Evolutionary conservation across 2,113 vertebrate genomes (phyloP), one percentile per base, ranked within the genome.

Genomic region (Cheilinus undulatus): DNA sequence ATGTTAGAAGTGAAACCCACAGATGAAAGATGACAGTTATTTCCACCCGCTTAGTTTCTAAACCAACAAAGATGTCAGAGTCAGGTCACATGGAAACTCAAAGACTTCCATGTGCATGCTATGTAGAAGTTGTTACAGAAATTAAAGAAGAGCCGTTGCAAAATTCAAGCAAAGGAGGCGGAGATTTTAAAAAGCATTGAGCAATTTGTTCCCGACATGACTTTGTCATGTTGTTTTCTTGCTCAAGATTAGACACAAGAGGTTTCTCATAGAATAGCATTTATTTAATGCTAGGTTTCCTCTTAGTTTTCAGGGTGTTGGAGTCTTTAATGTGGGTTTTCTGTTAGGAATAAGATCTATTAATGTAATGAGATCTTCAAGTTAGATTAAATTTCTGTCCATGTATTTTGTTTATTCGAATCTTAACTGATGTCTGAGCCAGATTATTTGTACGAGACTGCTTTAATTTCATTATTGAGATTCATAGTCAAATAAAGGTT

Each of bases 61-160:
- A 17, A 52, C 4, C 7, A 23, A 12, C 3, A 22, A 13, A 22
- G 52, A 59, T 20, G 19, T 43, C 15, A 4, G 3, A 42, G 15
- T 42, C 59, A 54, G 8, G 48, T 32, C 17, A 43, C 4, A 59
- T 58, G 69, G 74, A 67, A 85, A 83, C 40, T 70, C 1, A 4
- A 17, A 38, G 1, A 86, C 70, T 73, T 75, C 77, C 62, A 19
- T 49, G 2, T 27, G 1, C 1, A 64, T 17, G 22, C 34, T 69
- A 73, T 71, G 22, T 65, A 66, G 38, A 0, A 2, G 7, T 56
- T 66, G 38, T 58, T 49, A 46, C 23, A 60, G 40, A 78, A 80
- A 80, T 78, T 27, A 2, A 54, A 75, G 69, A 15, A 34, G 32
- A 34, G 11, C 22, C 9, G 43, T 86, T 77, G 51, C 75, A 63